A percentile compares a stretch with the other conserved stretches of the same genome.
Conservation (phyloP, 2,888 invertebrate genomes). For the Apoderus coryli region DNA sequence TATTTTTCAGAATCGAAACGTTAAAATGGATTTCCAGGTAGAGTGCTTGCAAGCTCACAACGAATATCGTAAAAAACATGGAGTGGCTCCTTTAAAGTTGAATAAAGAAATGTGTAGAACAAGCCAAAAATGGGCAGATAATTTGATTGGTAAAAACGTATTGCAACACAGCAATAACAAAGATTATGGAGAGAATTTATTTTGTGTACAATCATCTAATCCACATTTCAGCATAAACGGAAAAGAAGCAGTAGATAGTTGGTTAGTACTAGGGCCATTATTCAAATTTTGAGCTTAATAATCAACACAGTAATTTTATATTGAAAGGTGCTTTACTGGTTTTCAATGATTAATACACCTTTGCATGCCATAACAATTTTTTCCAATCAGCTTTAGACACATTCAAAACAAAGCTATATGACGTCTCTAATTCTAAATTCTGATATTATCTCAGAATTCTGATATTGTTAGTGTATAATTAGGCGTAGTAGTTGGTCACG, state of each 20-base stretch:
- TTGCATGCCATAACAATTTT: no score
- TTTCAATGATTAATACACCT: no score
- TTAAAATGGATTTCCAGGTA: conserved; percentile 27
- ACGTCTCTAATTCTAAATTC: no score
- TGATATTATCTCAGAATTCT: no score
- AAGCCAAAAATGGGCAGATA: conserved; percentile 39
- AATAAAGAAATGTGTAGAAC: conserved; percentile 38
- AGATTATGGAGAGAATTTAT: conserved; percentile 53
- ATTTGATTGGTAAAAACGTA: conserved; percentile 36
- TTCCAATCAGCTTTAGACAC: no score
- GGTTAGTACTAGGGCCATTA: no score
- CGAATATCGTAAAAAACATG: conserved; percentile 40
- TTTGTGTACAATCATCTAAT: conserved; percentile 52
- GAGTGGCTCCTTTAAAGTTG: conserved; percentile 39
- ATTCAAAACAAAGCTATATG: no score
- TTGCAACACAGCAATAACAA: conserved; percentile 42
- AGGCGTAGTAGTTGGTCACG: no score
- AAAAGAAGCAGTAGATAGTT: conserved; percentile 54
- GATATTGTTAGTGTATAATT: no score
- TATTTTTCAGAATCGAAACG: conserved; percentile 22
- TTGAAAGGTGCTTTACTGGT: no score
- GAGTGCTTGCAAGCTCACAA: conserved; percentile 45
- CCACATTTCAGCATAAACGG: conserved; percentile 49
- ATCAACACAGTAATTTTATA: no score
- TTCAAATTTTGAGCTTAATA: no score